Percentiles rank a stretch among this genome's conserved stretches.
Evolutionary conservation across 2,797 vertebrate genomes (phyloP).

Genomic region (Fistularia commersonii): DNA sequence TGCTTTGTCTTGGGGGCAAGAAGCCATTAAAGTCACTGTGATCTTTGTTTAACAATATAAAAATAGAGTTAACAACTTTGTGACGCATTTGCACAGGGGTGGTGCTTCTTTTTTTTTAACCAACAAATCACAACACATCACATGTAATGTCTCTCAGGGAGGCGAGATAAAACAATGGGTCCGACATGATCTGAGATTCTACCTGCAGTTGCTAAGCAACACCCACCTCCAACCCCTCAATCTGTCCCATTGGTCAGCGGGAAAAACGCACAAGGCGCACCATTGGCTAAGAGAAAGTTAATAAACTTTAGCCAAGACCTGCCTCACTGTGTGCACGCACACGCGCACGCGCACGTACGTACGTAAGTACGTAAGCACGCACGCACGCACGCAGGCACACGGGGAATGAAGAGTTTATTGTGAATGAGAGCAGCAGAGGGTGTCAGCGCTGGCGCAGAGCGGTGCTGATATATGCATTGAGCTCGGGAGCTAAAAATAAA

Average conservation of each 20-base stretch:
- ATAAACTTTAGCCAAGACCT: constrained; percentile 81
- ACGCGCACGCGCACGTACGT: constrained; percentile 20
- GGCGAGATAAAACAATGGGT: constrained; percentile 80
- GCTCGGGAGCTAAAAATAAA: constrained; percentile 77
- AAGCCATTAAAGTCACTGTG: constrained; percentile 39
- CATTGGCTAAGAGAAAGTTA: constrained; percentile 80
- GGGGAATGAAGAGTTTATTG: constrained; percentile 76
- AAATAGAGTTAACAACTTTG: constrained; percentile 68
- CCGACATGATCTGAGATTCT: constrained; percentile 80
- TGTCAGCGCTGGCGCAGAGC: constrained; percentile 72
- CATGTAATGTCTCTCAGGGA: constrained; percentile 73
- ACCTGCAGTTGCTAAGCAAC: constrained; percentile 89
- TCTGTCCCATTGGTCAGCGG: constrained; percentile 74
- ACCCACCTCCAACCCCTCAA: constrained; percentile 79
- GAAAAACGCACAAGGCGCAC: constrained; percentile 70
- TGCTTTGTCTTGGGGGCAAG: constrained; percentile 29
- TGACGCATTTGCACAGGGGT: constrained; percentile 62
- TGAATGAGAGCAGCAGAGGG: constrained; percentile 77
- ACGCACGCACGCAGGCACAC: constrained; percentile 27
- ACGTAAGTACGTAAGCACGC: too few relatives aligned
- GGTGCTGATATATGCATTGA: constrained; percentile 76
- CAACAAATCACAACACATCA: constrained; percentile 71
- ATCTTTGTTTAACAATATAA: constrained; percentile 47
- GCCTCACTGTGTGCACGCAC: constrained; percentile 61
- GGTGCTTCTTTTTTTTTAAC: constrained; percentile 37